These are phyloP conservation scores for Collichthys lucidus DNA, from an alignment of 2,113 vertebrate genomes.

Conservation along the genomic window DNA sequence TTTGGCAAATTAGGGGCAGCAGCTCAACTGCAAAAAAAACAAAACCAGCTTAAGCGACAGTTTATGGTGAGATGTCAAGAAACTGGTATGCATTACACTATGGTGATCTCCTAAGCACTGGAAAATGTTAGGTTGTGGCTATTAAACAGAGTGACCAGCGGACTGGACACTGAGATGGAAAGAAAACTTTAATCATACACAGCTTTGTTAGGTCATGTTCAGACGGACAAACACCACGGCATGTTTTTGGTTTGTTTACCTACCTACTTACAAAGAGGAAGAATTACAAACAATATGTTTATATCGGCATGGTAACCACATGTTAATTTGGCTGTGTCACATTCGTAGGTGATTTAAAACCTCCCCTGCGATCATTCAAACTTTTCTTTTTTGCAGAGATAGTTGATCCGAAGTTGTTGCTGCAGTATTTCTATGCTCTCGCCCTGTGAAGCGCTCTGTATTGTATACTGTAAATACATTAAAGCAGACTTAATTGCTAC, in stretches of 20 bases:
- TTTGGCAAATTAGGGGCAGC: not conserved
- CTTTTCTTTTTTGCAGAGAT: not conserved
- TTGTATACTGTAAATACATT: not conserved
- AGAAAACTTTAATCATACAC: not conserved
- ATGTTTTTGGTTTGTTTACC: not conserved
- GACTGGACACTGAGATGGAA: not conserved
- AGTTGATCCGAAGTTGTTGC: not conserved
- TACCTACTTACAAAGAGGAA: not conserved
- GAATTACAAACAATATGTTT: not conserved
- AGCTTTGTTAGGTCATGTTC: not conserved
- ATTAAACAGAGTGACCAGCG: not conserved
- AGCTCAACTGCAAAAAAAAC: not conserved
- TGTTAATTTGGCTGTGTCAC: not conserved
- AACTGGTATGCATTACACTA: not conserved
- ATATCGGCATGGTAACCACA: not conserved
- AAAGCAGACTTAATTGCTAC: not conserved
- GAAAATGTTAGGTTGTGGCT: not conserved
- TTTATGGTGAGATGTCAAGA: not conserved
- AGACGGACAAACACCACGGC: not conserved
- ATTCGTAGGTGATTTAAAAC: not conserved
- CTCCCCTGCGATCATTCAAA: not conserved
- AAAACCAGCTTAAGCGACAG: not conserved
- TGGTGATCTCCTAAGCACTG: not conserved
- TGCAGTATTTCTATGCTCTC: not conserved
- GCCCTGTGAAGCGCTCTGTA: not conserved